Percentiles rank a stretch among this genome's conserved stretches.
phyloP scores from a whole-genome alignment of 2,888 invertebrate genomes.

The Malthinus seriepunctatus region DNA sequence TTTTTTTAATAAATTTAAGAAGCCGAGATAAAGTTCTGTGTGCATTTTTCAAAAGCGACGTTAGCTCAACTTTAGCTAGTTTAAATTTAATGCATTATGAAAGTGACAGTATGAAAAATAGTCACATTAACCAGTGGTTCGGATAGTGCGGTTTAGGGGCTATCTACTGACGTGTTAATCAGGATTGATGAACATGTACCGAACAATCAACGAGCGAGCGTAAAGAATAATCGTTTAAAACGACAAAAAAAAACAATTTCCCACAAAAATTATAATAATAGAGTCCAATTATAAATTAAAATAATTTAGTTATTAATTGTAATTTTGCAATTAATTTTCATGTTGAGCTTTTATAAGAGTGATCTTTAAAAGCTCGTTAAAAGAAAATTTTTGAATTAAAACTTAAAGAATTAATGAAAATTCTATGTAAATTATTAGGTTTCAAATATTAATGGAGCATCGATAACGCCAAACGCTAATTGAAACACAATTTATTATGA shows the following conservation, averaged over 20 bases:
- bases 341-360: too few species aligned
- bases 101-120: conserved; percentile 50
- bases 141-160: conserved; percentile 37
- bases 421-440: conserved; percentile 42
- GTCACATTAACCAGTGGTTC: conserved; percentile 42
- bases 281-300: too few species aligned
- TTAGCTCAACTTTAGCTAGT: conserved; percentile 35
- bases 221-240: conserved; percentile 5
- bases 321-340: too few species aligned
- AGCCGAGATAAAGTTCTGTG: conserved; percentile 30
- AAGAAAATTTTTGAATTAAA: conserved; percentile 3
- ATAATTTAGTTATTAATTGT: too few species aligned
- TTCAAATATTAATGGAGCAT: conserved; percentile 30
- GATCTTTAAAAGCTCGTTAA: not conserved
- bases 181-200: conserved; percentile 43
- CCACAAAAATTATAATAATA: too few species aligned
- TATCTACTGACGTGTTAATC: conserved; percentile 45
- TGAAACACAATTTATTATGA: conserved; percentile 39
- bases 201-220: conserved; percentile 11
- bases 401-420: conserved; percentile 38
- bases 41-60: conserved; percentile 34
- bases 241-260: too few species aligned
- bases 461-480: conserved; percentile 40
- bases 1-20: not conserved
- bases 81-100: conserved; percentile 45